Percentiles rank a stretch among this genome's conserved stretches.
These are phyloP conservation scores for Xestia c-nigrum DNA, from an alignment of 2,888 invertebrate genomes.

Conservation along the genomic window DNA sequence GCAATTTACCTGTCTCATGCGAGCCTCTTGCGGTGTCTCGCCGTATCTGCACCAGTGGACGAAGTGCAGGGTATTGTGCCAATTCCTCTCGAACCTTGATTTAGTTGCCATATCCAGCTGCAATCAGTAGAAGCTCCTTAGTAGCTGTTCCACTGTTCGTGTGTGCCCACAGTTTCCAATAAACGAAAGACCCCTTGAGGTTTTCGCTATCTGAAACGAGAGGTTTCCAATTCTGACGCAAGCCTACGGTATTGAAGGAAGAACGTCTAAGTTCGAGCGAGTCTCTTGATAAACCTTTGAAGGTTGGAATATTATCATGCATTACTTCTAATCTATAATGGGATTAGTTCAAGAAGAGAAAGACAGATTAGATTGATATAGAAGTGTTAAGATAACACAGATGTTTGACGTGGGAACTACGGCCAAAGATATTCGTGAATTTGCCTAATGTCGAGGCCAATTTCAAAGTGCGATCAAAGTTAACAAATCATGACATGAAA, in stretches of 20 bases:
- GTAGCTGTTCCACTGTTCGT: slow-evolving; percentile 85
- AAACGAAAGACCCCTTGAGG: slow-evolving; percentile 87
- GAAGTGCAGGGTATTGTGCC: slow-evolving; percentile 93
- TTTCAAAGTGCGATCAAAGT: slow-evolving; percentile 23
- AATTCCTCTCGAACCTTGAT: slow-evolving; percentile 91
- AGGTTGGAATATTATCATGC: slow-evolving; percentile 78
- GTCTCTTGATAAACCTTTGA: slow-evolving; percentile 73
- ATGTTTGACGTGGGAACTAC: slow-evolving; percentile 27
- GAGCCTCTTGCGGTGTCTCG: slow-evolving; percentile 92
- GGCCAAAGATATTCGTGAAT: slow-evolving; percentile 37
- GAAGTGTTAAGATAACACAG: slow-evolving; percentile 48
- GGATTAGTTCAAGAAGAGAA: slow-evolving; percentile 62
- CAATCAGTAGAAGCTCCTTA: slow-evolving; percentile 90
- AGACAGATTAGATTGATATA: slow-evolving; percentile 59
- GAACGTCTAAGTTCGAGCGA: slow-evolving; percentile 76
- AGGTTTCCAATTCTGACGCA: slow-evolving; percentile 90
- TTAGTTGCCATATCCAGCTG: slow-evolving; percentile 91
- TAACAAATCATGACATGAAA: slow-evolving; percentile 46
- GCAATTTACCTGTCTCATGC: slow-evolving; percentile 92
- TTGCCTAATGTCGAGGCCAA: slow-evolving; percentile 39
- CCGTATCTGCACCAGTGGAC: slow-evolving; percentile 94
- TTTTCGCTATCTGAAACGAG: slow-evolving; percentile 89
- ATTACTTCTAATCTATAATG: slow-evolving; percentile 63
- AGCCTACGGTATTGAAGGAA: slow-evolving; percentile 80
- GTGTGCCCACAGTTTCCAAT: slow-evolving; percentile 84